Conservation (phyloP, 1,140 invertebrate species). For the Diorhabda sublineata region DNA sequence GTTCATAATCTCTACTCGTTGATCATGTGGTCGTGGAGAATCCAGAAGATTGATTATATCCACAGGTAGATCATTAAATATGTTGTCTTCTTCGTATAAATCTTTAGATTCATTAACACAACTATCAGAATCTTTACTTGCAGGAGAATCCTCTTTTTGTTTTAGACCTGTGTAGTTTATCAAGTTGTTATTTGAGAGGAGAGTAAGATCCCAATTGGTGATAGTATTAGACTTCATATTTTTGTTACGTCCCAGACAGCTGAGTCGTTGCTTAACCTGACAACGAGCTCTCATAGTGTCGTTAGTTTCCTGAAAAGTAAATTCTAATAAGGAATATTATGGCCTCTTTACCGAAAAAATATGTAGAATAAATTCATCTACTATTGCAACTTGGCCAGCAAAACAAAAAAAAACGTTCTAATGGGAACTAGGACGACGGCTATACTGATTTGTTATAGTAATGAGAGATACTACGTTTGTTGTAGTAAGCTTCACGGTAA, state of each 20-base stretch:
- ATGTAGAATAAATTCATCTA: no score
- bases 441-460: no score
- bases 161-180: not conserved
- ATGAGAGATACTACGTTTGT: no score
- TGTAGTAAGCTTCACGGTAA: no score
- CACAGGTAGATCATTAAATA: slow-evolving; percentile 55
- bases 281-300: slow-evolving; percentile 14
- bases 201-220: not conserved
- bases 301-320: slow-evolving; percentile 8
- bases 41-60: slow-evolving; percentile 56
- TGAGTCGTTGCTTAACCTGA: slow-evolving; percentile 15
- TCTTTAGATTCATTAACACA: not conserved
- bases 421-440: no score
- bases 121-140: not conserved
- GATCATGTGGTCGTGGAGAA: slow-evolving; percentile 50
- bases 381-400: no score
- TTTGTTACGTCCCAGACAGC: slow-evolving; percentile 9
- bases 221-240: not conserved
- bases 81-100: slow-evolving; percentile 48
- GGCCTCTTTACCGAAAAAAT: no score
- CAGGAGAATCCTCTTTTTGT: not conserved
- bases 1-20: slow-evolving; percentile 36
- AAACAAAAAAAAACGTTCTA: no score
- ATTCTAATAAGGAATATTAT: no score
- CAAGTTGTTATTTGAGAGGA: slow-evolving; percentile 6